Conservation (phyloP, 2,797 vertebrate genomes). For the Chaenodraco wilsoni region DNA sequence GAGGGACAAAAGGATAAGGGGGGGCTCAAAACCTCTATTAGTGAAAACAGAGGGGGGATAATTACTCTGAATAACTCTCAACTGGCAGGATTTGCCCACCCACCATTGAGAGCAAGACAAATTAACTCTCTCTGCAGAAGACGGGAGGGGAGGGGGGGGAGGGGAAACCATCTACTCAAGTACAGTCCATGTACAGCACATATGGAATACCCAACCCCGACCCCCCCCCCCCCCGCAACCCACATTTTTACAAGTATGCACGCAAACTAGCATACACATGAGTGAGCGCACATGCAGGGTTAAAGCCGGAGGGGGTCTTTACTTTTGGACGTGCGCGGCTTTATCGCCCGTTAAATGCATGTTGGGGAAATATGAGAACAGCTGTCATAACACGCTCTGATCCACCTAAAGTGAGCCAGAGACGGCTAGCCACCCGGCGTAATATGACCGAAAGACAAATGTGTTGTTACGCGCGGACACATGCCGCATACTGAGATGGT, state of each 20-base stretch:
- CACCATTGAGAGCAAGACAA: conserved; percentile 65
- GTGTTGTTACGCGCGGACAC: conserved; percentile 14
- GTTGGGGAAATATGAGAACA: conserved; percentile 72
- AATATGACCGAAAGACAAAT: conserved; percentile 13
- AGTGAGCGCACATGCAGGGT: conserved; percentile 59
- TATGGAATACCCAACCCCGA: conserved; percentile 1
- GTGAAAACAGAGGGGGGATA: conserved; percentile 63
- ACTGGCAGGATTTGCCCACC: conserved; percentile 66
- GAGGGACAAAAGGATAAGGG: conserved; percentile 49
- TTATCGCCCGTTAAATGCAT: conserved; percentile 71
- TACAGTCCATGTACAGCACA: conserved; percentile 60
- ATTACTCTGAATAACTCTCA: conserved; percentile 75
- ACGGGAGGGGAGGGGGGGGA: conserved; percentile 12
- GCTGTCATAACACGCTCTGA: conserved; percentile 63
- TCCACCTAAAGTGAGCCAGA: conserved; percentile 31
- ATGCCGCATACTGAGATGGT: conserved; percentile 10
- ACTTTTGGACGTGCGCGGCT: conserved; percentile 44
- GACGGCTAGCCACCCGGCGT: not conserved
- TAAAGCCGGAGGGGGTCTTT: conserved; percentile 60
- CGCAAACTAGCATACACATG: conserved; percentile 75
- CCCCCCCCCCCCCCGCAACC: conserved; percentile 25
- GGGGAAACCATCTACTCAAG: conserved; percentile 16
- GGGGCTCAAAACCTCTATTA: conserved; percentile 57
- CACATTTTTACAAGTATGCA: conserved; percentile 62
- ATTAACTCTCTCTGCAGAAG: conserved; percentile 58